Conservation (phyloP, 2,113 vertebrate species). For the Gymnobelideus leadbeateri region DNA sequence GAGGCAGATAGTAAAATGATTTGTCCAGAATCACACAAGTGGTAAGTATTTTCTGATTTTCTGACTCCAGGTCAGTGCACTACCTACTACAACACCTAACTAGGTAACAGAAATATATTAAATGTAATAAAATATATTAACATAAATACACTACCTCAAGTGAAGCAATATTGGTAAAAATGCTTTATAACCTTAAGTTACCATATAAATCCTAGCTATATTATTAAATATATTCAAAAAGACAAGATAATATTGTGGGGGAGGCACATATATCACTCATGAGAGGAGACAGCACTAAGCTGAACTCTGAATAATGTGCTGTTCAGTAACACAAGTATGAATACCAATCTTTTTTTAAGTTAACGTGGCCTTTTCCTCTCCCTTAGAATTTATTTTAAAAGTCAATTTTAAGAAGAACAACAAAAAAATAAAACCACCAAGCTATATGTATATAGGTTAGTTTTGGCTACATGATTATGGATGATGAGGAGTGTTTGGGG, state of each 20-base stretch:
- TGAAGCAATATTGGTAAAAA: background rate
- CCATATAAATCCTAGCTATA: background rate
- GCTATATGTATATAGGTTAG: background rate
- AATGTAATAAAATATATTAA: background rate
- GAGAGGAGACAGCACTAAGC: background rate
- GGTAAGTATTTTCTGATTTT: background rate
- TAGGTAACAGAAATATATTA: background rate
- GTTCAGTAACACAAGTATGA: background rate
- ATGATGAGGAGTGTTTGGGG: background rate
- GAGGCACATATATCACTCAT: background rate
- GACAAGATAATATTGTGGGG: background rate
- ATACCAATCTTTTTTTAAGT: background rate
- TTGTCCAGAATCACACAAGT: background rate
- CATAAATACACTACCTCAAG: background rate
- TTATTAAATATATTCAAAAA: background rate
- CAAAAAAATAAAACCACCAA: conserved; percentile 43
- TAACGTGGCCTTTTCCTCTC: conserved; percentile 20
- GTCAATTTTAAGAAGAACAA: conserved; percentile 7
- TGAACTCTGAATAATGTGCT: background rate
- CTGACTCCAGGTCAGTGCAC: background rate
- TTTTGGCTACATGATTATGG: background rate
- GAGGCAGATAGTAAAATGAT: background rate
- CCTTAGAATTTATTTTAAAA: conserved; percentile 54
- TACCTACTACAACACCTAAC: background rate
- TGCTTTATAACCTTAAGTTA: background rate